Percentiles rank a stretch among this genome's conserved stretches.
These are phyloP conservation scores for Phaethornis superciliosus DNA, from an alignment of 2,113 vertebrate genomes.

Conservation along the genomic window DNA sequence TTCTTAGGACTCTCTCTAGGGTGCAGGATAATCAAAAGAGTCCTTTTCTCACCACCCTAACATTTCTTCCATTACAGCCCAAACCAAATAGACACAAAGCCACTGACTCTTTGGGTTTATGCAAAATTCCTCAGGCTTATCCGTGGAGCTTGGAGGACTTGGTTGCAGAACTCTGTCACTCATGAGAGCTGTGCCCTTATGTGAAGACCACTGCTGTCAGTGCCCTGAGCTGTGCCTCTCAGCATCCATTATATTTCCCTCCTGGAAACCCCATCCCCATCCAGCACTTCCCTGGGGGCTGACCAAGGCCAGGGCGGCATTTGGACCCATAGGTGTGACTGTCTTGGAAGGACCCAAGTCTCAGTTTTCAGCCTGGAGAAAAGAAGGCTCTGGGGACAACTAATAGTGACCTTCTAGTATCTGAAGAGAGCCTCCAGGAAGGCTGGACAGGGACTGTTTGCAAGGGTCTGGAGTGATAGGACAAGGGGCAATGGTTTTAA, in stretches of 20 bases:
- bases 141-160: not conserved
- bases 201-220: not conserved
- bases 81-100: not conserved
- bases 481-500: no score
- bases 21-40: not conserved
- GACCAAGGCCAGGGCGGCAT: not conserved
- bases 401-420: no score
- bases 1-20: not conserved
- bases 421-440: no score
- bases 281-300: not conserved
- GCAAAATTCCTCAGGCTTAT: not conserved
- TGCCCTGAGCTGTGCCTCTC: not conserved
- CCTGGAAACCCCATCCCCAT: no score
- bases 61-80: not conserved
- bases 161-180: not conserved
- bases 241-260: rapidly evolving
- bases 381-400: no score
- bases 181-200: rapidly evolving
- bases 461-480: no score
- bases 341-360: rapidly evolving
- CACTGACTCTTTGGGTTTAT: not conserved
- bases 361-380: no score
- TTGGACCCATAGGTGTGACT: rapidly evolving
- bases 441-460: no score
- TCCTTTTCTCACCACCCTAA: not conserved